phyloP scores from a whole-genome alignment of 2,797 vertebrate genomes.

The Malacoctenus gilli region DNA sequence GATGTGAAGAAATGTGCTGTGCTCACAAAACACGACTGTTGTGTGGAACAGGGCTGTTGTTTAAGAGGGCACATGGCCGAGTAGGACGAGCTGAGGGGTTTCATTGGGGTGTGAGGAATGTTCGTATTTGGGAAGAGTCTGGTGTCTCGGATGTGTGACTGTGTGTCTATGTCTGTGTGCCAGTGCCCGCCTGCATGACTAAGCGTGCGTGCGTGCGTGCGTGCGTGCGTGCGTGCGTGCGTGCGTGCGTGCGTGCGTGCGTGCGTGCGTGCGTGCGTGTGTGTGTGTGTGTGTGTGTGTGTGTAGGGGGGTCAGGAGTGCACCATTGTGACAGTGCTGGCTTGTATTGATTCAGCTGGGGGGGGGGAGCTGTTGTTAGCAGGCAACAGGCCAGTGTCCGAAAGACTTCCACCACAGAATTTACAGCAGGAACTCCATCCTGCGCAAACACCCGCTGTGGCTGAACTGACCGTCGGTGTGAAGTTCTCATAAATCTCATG shows the following conservation, averaged over 20 bases:
- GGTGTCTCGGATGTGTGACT: conserved; percentile 67
- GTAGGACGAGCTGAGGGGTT: conserved; percentile 51
- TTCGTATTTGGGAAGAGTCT: conserved; percentile 67
- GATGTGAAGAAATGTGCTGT: conserved; percentile 29
- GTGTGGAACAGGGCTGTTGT: conserved; percentile 23
- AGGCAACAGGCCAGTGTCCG: conserved; percentile 25
- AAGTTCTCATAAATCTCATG: conserved; percentile 7
- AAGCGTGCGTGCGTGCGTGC: conserved; percentile 52
- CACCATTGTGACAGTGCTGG: conserved; percentile 57
- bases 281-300: too few relatives aligned
- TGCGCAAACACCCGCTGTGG: too few relatives aligned
- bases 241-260: conserved; percentile 14
- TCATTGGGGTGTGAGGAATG: conserved; percentile 76
- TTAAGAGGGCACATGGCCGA: conserved; percentile 55
- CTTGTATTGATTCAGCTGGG: conserved; percentile 76
- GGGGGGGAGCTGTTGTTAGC: conserved; percentile 37
- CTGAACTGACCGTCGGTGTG: conserved; percentile 9
- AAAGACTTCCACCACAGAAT: conserved; percentile 31
- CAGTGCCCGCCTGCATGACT: conserved; percentile 60
- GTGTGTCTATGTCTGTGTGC: conserved; percentile 56
- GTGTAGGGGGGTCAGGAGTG: conserved; percentile 49
- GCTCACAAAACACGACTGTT: conserved; percentile 31
- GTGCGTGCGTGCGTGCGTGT: conserved; percentile 4
- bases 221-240: conserved; percentile 17
- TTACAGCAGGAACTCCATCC: too few relatives aligned